Evolutionary conservation across 2,888 invertebrate species (phyloP), one percentile per base, ranked within the genome.

Genomic region (Rhogogaster chlorosoma): DNA sequence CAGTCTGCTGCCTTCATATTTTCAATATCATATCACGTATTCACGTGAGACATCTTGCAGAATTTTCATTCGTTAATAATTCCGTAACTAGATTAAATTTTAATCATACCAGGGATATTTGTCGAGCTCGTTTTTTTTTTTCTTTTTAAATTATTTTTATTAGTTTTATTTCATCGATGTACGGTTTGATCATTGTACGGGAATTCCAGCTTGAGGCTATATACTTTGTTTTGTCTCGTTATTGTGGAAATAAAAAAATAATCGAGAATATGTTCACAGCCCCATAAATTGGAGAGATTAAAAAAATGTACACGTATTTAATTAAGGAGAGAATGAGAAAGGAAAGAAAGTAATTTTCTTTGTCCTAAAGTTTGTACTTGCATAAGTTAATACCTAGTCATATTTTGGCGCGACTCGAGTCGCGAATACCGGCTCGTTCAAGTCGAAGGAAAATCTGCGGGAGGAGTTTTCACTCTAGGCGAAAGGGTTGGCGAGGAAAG

Each of bases 141-240:
- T 32, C n/a, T n/a, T n/a, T n/a, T n/a, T n/a, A n/a, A n/a, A n/a
- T n/a, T 0, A 38, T 38, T 38, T 38, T 9, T 71, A n/a, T 38
- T 9, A 15, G 7, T 71, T 38, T 22, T n/a, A 38, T 71, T 38
- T 38, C 3, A n/a, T 10, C n/a, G 10, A 70, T 12, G 15, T 45
- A 32, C 22, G n/a, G n/a, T 9, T 57, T 57, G 57, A 57, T 18
- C 26, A 38, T 71, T 71, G 0, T 36, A n/a, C 71, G 10, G 38
- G 38, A 36, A 71, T 71, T 38, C 71, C 10, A 38, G 38, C 71
- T 38, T 22, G 71, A 67, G 32, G 64, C 64, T 67, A 29, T 67
- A 29, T 5, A 32, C 22, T 1, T 32, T 0, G 15, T 67, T 15
- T 67, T 67, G 12, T 67, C 29, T 67, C 64, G 10, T 61, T 61